phyloP scores from a whole-genome alignment of 2,797 vertebrate species.

The Poecilia wingei region DNA sequence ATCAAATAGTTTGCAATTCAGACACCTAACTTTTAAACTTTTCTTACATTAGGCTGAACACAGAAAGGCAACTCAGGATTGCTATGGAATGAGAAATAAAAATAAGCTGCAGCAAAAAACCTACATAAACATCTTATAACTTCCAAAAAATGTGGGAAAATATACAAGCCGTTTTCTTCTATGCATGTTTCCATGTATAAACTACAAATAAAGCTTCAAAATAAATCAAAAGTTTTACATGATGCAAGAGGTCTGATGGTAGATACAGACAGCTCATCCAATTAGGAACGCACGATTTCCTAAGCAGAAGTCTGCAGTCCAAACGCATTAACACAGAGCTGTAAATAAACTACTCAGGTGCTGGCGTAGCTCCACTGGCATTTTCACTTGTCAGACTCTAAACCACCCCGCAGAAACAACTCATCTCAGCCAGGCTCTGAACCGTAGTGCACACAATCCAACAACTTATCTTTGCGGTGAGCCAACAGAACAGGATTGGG shows the following conservation, averaged over 20 bases:
- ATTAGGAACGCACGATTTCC: not conserved
- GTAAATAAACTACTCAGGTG: slow-evolving; percentile 10
- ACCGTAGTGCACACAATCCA: not conserved
- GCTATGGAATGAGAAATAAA: not conserved
- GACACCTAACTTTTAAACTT: not conserved
- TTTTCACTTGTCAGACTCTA: slow-evolving; percentile 37
- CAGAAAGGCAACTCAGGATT: not conserved
- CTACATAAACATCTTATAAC: not conserved
- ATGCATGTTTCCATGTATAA: not conserved
- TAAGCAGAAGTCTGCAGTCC: slow-evolving; percentile 14
- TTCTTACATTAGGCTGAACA: not conserved
- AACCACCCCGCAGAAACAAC: not conserved
- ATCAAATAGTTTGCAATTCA: not conserved
- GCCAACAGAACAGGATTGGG: not conserved
- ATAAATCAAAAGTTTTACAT: not conserved
- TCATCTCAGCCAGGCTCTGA: not conserved
- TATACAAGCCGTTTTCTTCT: not conserved
- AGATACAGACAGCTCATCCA: slow-evolving; percentile 19
- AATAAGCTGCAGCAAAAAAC: not conserved
- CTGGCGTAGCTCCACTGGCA: not conserved
- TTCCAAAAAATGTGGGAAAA: not conserved
- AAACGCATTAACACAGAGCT: not conserved
- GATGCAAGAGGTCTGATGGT: not conserved
- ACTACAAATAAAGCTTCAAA: not conserved
- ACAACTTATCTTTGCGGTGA: not conserved